Percentiles rank a stretch among this genome's conserved stretches.
Conservation (phyloP, 1,140 invertebrate genomes). For the Sweltsa coloradensis region DNA sequence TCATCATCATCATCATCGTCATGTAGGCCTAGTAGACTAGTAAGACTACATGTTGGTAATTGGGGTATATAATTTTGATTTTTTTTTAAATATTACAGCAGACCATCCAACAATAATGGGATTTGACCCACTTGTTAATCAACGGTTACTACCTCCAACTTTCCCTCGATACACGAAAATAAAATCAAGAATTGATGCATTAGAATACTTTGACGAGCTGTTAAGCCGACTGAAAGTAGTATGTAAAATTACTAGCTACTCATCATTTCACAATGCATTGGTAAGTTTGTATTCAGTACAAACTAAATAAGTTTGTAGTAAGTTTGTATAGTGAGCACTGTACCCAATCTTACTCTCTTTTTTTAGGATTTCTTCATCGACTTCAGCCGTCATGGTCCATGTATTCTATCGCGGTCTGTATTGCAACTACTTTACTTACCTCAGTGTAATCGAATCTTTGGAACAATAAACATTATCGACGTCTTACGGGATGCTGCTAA, state of each 20-base stretch:
- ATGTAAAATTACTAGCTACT: slow-evolving; percentile 66
- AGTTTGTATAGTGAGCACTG: too few species aligned
- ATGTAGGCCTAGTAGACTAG: too few species aligned
- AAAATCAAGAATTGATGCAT: slow-evolving; percentile 65
- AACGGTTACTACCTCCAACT: slow-evolving; percentile 88
- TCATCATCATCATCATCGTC: too few species aligned
- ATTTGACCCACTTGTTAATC: slow-evolving; percentile 92
- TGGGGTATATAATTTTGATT: too few species aligned
- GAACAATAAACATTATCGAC: slow-evolving; percentile 51
- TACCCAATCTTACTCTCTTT: slow-evolving; percentile 4
- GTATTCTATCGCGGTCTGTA: slow-evolving; percentile 87
- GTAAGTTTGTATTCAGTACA: slow-evolving; percentile 35
- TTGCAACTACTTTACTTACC: slow-evolving; percentile 71
- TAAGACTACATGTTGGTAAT: too few species aligned
- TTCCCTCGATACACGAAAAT: slow-evolving; percentile 95
- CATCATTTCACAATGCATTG: slow-evolving; percentile 69
- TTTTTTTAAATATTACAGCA: slow-evolving; percentile 29
- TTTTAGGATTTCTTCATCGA: slow-evolving; percentile 87
- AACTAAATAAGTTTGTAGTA: too few species aligned
- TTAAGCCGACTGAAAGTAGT: slow-evolving; percentile 67
- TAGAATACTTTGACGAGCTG: slow-evolving; percentile 75
- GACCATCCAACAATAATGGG: slow-evolving; percentile 52
- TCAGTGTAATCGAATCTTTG: slow-evolving; percentile 31
- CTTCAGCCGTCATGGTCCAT: slow-evolving; percentile 77
- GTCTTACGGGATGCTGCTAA: slow-evolving; percentile 74